Evolutionary conservation across 2,888 invertebrate species (phyloP).

Genomic region (Oxycera nigricornis): DNA sequence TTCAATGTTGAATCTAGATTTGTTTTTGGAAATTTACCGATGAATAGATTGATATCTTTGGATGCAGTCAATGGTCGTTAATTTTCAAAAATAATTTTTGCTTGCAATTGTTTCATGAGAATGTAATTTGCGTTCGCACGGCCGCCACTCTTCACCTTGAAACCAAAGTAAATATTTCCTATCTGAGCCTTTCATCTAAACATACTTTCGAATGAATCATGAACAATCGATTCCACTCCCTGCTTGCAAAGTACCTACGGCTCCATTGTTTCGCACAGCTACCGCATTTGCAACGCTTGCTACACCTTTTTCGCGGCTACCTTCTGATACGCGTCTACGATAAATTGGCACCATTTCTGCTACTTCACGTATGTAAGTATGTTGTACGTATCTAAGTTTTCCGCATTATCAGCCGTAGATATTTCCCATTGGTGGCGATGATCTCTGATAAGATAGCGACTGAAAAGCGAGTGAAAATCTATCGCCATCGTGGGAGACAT

Average conservation of each 20-base stretch:
- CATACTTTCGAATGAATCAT: too few species aligned
- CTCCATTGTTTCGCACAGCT: constrained; percentile 2
- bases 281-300: neutral
- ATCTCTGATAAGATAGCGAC: constrained; percentile 33
- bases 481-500: constrained; percentile 24
- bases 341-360: constrained; percentile 25
- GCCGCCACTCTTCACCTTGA: too few species aligned
- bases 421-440: constrained; percentile 28
- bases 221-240: neutral
- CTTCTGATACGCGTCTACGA: neutral
- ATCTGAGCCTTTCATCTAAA: too few species aligned
- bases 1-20: too few species aligned
- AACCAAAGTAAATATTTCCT: too few species aligned
- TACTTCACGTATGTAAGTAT: constrained; percentile 8
- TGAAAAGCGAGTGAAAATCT: constrained; percentile 25
- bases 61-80: too few species aligned
- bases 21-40: too few species aligned
- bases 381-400: too few species aligned
- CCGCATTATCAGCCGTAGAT: constrained; percentile 30
- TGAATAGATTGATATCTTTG: too few species aligned
- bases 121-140: too few species aligned
- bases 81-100: too few species aligned
- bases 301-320: neutral
- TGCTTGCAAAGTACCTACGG: neutral
- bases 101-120: too few species aligned